Evolutionary conservation across 2,113 vertebrate species (phyloP), one percentile per base, ranked within the genome.

Genomic region (Grammatotria lemairii): DNA sequence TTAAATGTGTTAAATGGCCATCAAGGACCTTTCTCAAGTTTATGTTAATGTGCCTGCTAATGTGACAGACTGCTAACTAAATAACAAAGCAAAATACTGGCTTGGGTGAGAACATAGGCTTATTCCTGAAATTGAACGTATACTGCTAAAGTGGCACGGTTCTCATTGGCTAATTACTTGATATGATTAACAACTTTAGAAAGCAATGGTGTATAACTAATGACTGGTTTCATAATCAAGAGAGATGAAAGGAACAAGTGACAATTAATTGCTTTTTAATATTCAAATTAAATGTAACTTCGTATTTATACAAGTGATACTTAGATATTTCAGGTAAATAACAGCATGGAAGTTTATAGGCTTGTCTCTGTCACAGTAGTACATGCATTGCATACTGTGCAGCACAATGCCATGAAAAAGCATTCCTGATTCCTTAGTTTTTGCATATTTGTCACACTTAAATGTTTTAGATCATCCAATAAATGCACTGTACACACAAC

Each of bases 1-100:
- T 73, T 73, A 73, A 45, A 73, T 73, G 40, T 73, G 68, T 73
- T 73, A 73, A 45, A 73, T 73, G 21, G 35, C 63, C 33, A 13
- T 40, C 7, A 3, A 11, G 21, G 21, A 45, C 8, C 38, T 45
- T 73, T 73, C 5, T 26, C 21, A 45, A 73, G 14, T 45, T 45
- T 45, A 73, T 16, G 21, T 70, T 70, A 23, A 70, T 45, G 4
- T 45, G 68, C 38, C 21, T 45, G 12, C 38, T 45, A 73, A 73
- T 73, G 68, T 73, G 21, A 26, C 13, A 26, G 38, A 73, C 38
- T 45, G 5, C 68, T 45, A 73, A 3, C 38, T 5, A 45, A 73
- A 23, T 26, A 45, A 26, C 38, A 26, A 70, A 70, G 21, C n/a
- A 42, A 45, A 23, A 73, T 73, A 45, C 21, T 5, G 68, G 21